These are phyloP conservation scores for Lycodopsis pacificus DNA, from an alignment of 2,797 vertebrate genomes.

Conservation along the genomic window DNA sequence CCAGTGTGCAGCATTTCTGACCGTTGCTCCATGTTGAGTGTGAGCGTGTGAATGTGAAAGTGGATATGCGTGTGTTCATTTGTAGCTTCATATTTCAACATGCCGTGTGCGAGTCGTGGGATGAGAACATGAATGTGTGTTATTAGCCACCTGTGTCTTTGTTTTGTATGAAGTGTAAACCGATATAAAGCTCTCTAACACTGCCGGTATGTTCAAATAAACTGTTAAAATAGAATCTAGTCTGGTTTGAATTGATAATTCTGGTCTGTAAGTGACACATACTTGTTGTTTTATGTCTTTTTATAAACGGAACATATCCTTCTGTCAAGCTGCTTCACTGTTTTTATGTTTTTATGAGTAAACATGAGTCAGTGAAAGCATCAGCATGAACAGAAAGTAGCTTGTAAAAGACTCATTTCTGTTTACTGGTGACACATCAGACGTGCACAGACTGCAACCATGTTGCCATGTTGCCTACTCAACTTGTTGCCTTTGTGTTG, in stretches of 20 bases:
- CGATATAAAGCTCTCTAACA: slow-evolving; percentile 73
- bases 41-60: slow-evolving; percentile 16
- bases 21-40: slow-evolving; percentile 38
- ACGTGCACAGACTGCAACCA: slow-evolving; percentile 57
- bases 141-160: slow-evolving; percentile 61
- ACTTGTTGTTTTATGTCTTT: slow-evolving; percentile 50
- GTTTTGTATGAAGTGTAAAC: slow-evolving; percentile 67
- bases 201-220: slow-evolving; percentile 79
- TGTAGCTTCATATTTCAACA: slow-evolving; percentile 48
- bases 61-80: slow-evolving; percentile 24
- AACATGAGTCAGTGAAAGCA: slow-evolving; percentile 31
- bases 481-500: slow-evolving; percentile 81
- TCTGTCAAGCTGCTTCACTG: slow-evolving; percentile 36
- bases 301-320: slow-evolving; percentile 42
- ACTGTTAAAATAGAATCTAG: slow-evolving; percentile 56
- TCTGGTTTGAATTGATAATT: slow-evolving; percentile 46
- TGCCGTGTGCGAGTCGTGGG: slow-evolving; percentile 18
- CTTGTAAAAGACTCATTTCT: slow-evolving; percentile 32
- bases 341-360: slow-evolving; percentile 26
- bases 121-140: slow-evolving; percentile 48
- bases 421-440: slow-evolving; percentile 37
- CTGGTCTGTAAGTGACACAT: slow-evolving; percentile 44
- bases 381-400: slow-evolving; percentile 60
- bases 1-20: slow-evolving; percentile 42
- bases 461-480: slow-evolving; percentile 73